Evolutionary conservation across 1,140 invertebrate genomes (phyloP).

Genomic region (Psix sp.): DNA sequence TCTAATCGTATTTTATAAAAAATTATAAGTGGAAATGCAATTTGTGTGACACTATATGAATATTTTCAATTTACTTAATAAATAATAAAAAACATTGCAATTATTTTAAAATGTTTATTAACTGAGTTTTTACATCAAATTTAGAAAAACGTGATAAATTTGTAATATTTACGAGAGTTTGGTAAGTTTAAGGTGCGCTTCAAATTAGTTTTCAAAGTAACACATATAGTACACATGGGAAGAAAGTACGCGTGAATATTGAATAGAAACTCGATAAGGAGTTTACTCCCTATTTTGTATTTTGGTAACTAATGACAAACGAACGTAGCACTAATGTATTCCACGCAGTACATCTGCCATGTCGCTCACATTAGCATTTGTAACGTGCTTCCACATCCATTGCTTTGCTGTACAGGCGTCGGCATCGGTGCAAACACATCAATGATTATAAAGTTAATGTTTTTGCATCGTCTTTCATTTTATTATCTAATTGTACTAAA

Average conservation of each 20-base stretch:
- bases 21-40: too few species aligned
- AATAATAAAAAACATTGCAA: too few species aligned
- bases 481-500: too few species aligned
- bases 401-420: constrained; percentile 45
- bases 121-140: too few species aligned
- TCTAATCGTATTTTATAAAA: too few species aligned
- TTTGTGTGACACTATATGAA: too few species aligned
- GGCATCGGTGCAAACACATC: constrained; percentile 68
- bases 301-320: constrained; percentile 75
- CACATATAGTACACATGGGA: constrained; percentile 22
- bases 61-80: too few species aligned
- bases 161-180: too few species aligned
- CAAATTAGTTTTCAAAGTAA: constrained; percentile 8
- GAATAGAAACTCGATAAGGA: constrained; percentile 55
- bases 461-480: constrained; percentile 43
- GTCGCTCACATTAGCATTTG: constrained; percentile 75
- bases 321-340: constrained; percentile 75
- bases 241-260: constrained; percentile 42
- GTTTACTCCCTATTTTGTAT: constrained; percentile 68
- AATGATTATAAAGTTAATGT: constrained; percentile 68
- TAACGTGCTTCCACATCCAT: constrained; percentile 69
- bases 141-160: too few species aligned
- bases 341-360: constrained; percentile 72
- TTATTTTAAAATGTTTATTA: too few species aligned
- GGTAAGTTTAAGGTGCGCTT: too few species aligned